Evolutionary conservation across 2,113 vertebrate species (phyloP).

Genomic region (Oncorhynchus kisutch): DNA sequence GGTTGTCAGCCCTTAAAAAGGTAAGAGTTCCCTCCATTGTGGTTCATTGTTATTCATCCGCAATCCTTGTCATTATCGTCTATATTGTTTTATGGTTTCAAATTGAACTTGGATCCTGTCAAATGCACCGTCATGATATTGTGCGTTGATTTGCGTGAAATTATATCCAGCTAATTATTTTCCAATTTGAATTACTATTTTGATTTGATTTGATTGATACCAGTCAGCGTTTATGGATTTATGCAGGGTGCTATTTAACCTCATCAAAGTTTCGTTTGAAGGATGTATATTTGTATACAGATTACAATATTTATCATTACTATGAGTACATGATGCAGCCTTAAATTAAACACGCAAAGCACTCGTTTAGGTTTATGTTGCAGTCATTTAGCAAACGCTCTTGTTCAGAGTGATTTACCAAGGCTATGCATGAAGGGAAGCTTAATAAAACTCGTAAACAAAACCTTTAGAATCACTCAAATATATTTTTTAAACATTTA

Average conservation of each 20-base stretch:
- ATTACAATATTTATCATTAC: not conserved
- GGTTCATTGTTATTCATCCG: conserved; percentile 38
- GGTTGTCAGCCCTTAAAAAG: conserved; percentile 90
- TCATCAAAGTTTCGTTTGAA: not conserved
- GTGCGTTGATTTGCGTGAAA: not conserved
- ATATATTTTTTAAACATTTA: not conserved
- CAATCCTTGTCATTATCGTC: conserved; percentile 36
- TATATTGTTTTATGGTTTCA: not conserved
- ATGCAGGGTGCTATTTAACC: not conserved
- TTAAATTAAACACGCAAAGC: not conserved
- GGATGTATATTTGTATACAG: not conserved
- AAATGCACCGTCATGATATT: not conserved
- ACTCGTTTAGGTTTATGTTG: not conserved
- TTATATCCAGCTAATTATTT: not conserved
- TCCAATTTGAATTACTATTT: not conserved
- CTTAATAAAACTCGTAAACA: not conserved
- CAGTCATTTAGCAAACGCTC: not conserved
- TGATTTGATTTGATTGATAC: not conserved
- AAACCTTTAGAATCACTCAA: not conserved
- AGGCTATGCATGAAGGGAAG: not conserved
- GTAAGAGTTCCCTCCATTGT: conserved; percentile 81
- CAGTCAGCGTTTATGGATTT: not conserved
- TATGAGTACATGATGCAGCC: not conserved
- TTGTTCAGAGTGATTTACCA: not conserved
- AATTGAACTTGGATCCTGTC: not conserved